Base-by-base conservation (phyloP, 2,113 vertebrate species). In the Taxidea taxus region DNA sequence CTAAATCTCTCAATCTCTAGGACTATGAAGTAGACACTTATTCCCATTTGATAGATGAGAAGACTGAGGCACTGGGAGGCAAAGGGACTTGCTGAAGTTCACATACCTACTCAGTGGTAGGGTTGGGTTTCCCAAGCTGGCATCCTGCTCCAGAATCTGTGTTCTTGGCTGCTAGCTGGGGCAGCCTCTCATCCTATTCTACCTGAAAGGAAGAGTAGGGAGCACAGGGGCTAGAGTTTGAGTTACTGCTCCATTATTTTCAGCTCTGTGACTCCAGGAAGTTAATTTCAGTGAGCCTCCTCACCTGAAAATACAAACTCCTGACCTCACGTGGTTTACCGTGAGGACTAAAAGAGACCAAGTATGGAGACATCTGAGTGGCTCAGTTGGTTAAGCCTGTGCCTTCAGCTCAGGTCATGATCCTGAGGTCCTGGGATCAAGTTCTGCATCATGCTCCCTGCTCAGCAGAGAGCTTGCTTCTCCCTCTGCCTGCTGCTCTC, bases 131-230 rank as follows among this genome's bases (percentile, higher is more conserved):
- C 51, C 44, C 34, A 80, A 2, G n/a, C 18, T 37, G 8, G 18
- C 51, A 27, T 25, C 74, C n/a, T 54, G 83, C n/a, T 44, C 56
- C 44, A 42, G 72, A 11, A 16, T 37, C 85, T 18, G 15, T 12
- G 34, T 44, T 81, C 37, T 44, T 34, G 27, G 18, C 80, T 68
- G 80, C 37, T 82, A 5, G 14, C 12, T 0, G 3, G n/a, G 8
- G 27, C 7, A 18, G 85, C 44, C 12, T 75, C 5, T 44, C 23
- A 29, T 42, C 13, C 6, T 3, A 7, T 20, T n/a, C 21, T 75
- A 34, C 47, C 25, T 23, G 0, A 42, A 37, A 20, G 7, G 4
- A 68, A 29, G 42, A 15, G 0, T 16, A 14, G 1, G 10, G 39
- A 47, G 34, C n/a, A 68, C 75, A 34, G 31, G 39, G 6, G 5